Base-by-base conservation (phyloP, 2,888 invertebrate genomes). In the Latrodectus elegans region DNA sequence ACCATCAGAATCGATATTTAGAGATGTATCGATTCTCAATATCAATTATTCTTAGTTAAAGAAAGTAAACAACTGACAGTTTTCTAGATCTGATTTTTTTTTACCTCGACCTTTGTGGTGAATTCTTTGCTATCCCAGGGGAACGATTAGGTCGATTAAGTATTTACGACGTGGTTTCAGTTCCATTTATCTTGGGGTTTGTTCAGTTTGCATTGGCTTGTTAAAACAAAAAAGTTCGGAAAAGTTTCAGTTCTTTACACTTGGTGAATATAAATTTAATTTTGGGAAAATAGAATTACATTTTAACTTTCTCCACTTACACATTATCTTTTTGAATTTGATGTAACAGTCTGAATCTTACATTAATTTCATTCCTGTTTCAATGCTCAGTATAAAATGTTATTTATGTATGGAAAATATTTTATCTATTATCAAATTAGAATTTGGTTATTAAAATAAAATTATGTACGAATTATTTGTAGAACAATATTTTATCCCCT, bases 61-160 rank as follows among this genome's bases (percentile, higher is more conserved):
- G 22, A 68, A 82, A 82, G 74, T 82, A 82, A 82, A 82, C 82
- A 82, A 82, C 81, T 22, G 55, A 26, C 15, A 73, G 68, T 38
- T 65, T 75, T 70, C 68, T 38, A 38, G 38, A 6, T 38, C 67
- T 17, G 60, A 60, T 12, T 12, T 60, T 60, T 22, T 60, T 60
- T 60, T 60, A n/a, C 60, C 12, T 15, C 6, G n/a, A 60, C 60
- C n/a, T 60, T n/a, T 60, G 60, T 15, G n/a, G 60, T 60, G n/a
- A n/a, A 15, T 60, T 60, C 60, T 60, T 60, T 11, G 60, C 60
- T 60, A 15, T 14, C 75, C 38, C 49, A 64, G 0, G 75, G 75
- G 75, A 75, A 74, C 75, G 82, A 82, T 82, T 82, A 82, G 55
- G 75, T 82, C 82, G 82, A 82, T 82, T 82, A 82, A 82, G 82